A percentile compares a stretch with the other conserved stretches of the same genome.
These are phyloP conservation scores for Schizotus pectinicornis DNA, from an alignment of 2,888 invertebrate genomes.

Conservation along the genomic window DNA sequence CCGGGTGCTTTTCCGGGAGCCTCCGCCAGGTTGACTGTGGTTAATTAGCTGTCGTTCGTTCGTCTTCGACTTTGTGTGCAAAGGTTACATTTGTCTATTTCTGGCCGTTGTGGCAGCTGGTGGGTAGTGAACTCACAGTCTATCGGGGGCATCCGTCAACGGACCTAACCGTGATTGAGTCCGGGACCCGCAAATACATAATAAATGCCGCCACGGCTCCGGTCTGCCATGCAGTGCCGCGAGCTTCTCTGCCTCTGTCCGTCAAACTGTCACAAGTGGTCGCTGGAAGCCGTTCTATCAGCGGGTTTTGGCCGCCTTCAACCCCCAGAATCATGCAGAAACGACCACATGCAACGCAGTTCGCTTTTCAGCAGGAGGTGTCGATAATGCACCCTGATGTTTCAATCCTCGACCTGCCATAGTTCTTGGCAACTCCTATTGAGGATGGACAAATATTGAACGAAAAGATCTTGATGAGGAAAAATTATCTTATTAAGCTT, in stretches of 20 bases:
- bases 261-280: slow-evolving; percentile 29
- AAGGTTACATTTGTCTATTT: slow-evolving; percentile 30
- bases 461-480: too few species aligned
- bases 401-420: too few species aligned
- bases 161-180: slow-evolving; percentile 47
- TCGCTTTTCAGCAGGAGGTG: too few species aligned
- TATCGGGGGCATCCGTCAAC: slow-evolving; percentile 45
- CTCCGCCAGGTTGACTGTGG: too few species aligned
- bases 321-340: slow-evolving; percentile 7
- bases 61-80: slow-evolving; percentile 29
- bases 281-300: slow-evolving; percentile 21
- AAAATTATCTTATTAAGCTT: too few species aligned
- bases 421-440: too few species aligned
- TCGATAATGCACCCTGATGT: too few species aligned
- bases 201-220: slow-evolving; percentile 40
- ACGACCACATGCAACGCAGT: neutral
- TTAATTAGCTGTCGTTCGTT: slow-evolving; percentile 1
- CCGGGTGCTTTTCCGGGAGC: neutral
- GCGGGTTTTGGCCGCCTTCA: slow-evolving; percentile 8
- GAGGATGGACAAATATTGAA: too few species aligned
- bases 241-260: slow-evolving; percentile 19
- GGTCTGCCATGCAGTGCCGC: slow-evolving; percentile 31
- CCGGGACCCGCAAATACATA: slow-evolving; percentile 44
- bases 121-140: slow-evolving; percentile 30
- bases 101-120: slow-evolving; percentile 13